These are phyloP conservation scores for Ellobius talpinus DNA, from an alignment of 2,113 vertebrate genomes.

Conservation along the genomic window DNA sequence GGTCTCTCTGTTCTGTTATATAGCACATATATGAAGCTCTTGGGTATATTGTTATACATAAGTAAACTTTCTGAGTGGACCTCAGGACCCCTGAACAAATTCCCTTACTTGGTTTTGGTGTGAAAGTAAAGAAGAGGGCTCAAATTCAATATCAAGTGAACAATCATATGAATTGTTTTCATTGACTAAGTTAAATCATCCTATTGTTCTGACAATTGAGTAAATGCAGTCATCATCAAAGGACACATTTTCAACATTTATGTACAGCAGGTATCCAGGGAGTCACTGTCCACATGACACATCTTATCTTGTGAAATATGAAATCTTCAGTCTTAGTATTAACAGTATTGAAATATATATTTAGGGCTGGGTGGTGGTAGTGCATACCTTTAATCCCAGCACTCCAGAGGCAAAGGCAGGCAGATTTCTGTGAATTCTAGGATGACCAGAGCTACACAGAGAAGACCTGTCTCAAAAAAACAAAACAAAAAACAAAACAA, in stretches of 20 bases:
- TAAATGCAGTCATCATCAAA: slow-evolving; percentile 27
- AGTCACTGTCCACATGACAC: background rate
- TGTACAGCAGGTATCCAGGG: background rate
- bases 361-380: no score
- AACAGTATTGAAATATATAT: background rate
- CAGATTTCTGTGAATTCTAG: background rate
- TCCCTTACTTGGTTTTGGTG: background rate
- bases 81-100: background rate
- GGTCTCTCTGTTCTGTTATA: background rate
- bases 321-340: background rate
- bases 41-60: background rate
- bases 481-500: background rate
- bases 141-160: background rate
- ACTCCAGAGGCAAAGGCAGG: no score
- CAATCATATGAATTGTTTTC: background rate
- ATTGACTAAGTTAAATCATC: slow-evolving; percentile 6
- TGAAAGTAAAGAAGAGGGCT: background rate
- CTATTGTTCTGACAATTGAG: background rate
- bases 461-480: background rate
- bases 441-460: background rate
- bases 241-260: slow-evolving; percentile 31
- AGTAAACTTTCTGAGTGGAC: background rate
- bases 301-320: background rate
- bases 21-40: background rate
- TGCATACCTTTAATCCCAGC: no score